These are phyloP conservation scores for Calosoma granatense DNA, from an alignment of 1,140 invertebrate species.

Conservation along the genomic window DNA sequence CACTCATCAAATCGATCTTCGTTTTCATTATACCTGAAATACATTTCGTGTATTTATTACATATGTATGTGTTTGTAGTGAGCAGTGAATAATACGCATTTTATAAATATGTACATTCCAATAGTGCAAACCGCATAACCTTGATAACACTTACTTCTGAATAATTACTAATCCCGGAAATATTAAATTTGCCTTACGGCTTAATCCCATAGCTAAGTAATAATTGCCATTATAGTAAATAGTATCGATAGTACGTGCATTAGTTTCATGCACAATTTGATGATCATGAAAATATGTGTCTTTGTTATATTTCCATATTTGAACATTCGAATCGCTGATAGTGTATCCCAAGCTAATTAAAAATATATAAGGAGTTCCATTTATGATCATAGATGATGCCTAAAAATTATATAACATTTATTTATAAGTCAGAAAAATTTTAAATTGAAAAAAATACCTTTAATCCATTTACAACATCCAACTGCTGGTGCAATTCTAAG, in stretches of 20 bases:
- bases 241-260: constrained; percentile 19
- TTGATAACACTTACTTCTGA: constrained; percentile 15
- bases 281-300: constrained; percentile 17
- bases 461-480: constrained; percentile 10
- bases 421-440: constrained; percentile 1
- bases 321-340: constrained; percentile 12
- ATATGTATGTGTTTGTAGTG: constrained; percentile 4
- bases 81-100: neutral
- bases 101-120: constrained; percentile 9
- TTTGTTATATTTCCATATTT: constrained; percentile 21
- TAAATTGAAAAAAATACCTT: neutral
- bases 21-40: constrained; percentile 17
- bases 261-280: constrained; percentile 18
- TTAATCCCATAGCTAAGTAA: constrained; percentile 24
- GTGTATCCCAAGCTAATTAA: constrained; percentile 16
- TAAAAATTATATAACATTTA: constrained; percentile 11
- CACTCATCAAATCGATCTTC: constrained; percentile 15
- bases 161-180: constrained; percentile 21
- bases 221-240: constrained; percentile 15
- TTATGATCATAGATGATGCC: constrained; percentile 15
- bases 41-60: neutral
- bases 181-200: constrained; percentile 20
- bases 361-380: constrained; percentile 14
- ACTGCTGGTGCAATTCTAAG: constrained; percentile 6
- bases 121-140: neutral